Conservation (phyloP, 1,140 invertebrate genomes). For the Zaprionus tsacasi region DNA sequence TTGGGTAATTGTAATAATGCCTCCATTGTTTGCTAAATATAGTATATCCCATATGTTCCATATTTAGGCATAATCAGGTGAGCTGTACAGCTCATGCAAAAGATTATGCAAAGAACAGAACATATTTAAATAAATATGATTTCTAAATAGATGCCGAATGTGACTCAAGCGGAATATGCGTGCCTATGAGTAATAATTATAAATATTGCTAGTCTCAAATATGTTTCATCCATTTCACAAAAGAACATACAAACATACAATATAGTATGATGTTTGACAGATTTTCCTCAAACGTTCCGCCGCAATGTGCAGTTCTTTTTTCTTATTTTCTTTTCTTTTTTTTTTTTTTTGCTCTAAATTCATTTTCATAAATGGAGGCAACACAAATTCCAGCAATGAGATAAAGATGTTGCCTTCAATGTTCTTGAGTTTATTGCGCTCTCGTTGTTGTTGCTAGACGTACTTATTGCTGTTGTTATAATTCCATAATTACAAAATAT, state of each 20-base stretch:
- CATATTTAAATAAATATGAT: slow-evolving; percentile 1
- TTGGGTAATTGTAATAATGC: slow-evolving; percentile 26
- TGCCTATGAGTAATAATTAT: slow-evolving; percentile 41
- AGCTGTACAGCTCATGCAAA: too few relatives aligned
- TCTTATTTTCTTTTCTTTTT: background rate
- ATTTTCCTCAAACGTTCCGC: slow-evolving; percentile 29
- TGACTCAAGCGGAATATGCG: background rate
- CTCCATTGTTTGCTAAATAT: slow-evolving; percentile 5
- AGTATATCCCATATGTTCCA: background rate
- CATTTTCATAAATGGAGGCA: slow-evolving; percentile 40
- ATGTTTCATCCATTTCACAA: background rate
- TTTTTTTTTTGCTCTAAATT: slow-evolving; percentile 36
- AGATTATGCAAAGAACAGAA: background rate
- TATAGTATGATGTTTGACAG: slow-evolving; percentile 31
- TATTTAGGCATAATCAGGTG: too few relatives aligned
- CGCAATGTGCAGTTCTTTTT: slow-evolving; percentile 19
- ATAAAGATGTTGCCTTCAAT: slow-evolving; percentile 62
- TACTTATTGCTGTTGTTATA: slow-evolving; percentile 47
- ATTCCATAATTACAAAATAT: slow-evolving; percentile 80
- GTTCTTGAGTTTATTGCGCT: slow-evolving; percentile 19
- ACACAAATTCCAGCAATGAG: slow-evolving; percentile 55
- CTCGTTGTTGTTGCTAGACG: background rate
- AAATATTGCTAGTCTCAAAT: slow-evolving; percentile 26
- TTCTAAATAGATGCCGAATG: background rate
- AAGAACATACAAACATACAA: background rate